phyloP scores from a whole-genome alignment of 2,113 vertebrate species.

The Gobius niger region DNA sequence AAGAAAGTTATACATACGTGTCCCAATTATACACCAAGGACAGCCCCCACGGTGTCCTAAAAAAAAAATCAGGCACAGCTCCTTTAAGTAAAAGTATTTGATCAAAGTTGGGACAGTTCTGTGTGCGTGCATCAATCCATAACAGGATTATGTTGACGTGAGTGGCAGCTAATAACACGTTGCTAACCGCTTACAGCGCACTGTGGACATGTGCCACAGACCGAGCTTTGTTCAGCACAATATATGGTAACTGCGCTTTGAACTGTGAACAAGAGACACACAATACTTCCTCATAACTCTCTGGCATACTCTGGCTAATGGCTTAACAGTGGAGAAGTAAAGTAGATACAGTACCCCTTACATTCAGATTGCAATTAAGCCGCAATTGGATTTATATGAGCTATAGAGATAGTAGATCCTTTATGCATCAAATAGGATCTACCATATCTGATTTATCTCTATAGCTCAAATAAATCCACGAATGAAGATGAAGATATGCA shows the following conservation, averaged over 20 bases:
- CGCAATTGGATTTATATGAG: too few species aligned
- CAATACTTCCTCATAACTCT: constrained; percentile 5
- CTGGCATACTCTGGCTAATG: background rate
- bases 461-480: too few species aligned
- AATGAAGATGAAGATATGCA: too few species aligned
- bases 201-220: background rate
- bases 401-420: too few species aligned
- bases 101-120: too few species aligned
- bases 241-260: background rate
- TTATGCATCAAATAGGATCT: too few species aligned
- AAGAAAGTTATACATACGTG: too few species aligned
- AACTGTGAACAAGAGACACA: background rate
- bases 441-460: too few species aligned
- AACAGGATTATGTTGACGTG: background rate
- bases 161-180: background rate
- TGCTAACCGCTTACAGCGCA: background rate
- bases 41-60: too few species aligned
- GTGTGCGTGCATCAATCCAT: background rate
- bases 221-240: background rate
- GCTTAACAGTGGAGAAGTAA: background rate
- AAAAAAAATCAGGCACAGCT: too few species aligned
- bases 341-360: background rate
- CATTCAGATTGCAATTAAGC: background rate
- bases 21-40: too few species aligned
- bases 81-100: too few species aligned